Evolutionary conservation across 2,113 vertebrate species (phyloP).

Genomic region (Oreotrochilus melanogaster): DNA sequence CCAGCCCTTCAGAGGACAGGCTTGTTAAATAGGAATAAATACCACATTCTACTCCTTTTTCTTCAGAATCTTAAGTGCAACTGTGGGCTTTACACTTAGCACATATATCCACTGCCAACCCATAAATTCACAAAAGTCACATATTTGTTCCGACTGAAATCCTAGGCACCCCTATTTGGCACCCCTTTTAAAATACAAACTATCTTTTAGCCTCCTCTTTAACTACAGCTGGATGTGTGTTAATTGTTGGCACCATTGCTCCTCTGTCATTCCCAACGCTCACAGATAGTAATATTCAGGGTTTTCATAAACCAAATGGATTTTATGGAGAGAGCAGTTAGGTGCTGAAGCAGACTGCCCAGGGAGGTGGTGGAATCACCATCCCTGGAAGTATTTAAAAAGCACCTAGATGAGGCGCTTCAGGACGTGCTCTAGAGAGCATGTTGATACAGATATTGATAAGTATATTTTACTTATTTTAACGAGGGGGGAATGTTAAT

Average conservation of each 20-base stretch:
- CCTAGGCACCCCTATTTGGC: neutral
- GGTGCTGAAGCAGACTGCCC: no score
- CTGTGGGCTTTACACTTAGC: neutral
- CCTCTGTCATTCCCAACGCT: neutral
- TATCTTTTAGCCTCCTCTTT: neutral
- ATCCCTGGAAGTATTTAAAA: no score
- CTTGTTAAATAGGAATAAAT: neutral
- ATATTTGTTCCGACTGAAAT: neutral
- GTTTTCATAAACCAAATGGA: neutral
- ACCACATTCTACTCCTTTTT: neutral
- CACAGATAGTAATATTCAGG: rapidly evolving
- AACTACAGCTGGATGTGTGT: neutral
- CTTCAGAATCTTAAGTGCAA: neutral
- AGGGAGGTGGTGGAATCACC: no score
- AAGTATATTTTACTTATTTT: no score
- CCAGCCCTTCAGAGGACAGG: neutral
- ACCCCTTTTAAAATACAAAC: neutral
- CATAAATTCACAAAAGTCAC: neutral
- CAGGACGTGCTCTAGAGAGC: no score
- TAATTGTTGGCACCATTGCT: neutral
- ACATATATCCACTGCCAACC: neutral
- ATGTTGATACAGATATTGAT: no score
- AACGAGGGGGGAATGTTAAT: no score
- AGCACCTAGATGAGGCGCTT: no score
- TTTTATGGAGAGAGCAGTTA: no score